Conservation (phyloP, 2,797 vertebrate genomes). For the Eidolon dupreanum region DNA sequence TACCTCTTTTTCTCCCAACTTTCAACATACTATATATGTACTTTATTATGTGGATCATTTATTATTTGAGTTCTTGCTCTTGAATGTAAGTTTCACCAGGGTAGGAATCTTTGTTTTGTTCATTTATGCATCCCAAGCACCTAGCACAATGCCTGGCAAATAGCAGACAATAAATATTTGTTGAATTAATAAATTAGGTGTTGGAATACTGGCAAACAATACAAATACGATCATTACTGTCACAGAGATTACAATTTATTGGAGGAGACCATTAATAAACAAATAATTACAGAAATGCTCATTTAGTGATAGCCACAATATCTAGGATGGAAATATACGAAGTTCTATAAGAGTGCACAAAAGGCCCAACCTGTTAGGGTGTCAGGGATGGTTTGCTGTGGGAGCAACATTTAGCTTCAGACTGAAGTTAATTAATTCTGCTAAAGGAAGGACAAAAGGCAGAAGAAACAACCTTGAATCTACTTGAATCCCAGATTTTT, state of each 20-base stretch:
- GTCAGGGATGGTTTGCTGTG: neutral
- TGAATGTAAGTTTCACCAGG: neutral
- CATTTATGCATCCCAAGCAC: neutral
- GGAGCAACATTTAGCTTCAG: neutral
- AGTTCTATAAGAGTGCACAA: neutral
- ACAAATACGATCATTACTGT: neutral
- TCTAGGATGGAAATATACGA: neutral
- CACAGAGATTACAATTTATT: neutral
- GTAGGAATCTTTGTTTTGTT: neutral
- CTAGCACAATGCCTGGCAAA: neutral
- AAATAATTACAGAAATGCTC: neutral
- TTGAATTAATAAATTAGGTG: neutral
- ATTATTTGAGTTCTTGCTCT: neutral
- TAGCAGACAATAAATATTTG: neutral
- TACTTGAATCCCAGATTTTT: neutral
- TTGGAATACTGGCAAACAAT: neutral
- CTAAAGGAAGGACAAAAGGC: neutral
- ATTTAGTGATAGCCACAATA: neutral
- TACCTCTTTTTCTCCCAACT: neutral
- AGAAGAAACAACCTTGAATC: neutral
- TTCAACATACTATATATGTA: neutral
- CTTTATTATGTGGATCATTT: neutral
- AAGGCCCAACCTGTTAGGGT: neutral
- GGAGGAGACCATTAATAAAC: neutral
- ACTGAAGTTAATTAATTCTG: neutral